Conservation (phyloP, 2,888 invertebrate species). For the Agrotis segetum region DNA sequence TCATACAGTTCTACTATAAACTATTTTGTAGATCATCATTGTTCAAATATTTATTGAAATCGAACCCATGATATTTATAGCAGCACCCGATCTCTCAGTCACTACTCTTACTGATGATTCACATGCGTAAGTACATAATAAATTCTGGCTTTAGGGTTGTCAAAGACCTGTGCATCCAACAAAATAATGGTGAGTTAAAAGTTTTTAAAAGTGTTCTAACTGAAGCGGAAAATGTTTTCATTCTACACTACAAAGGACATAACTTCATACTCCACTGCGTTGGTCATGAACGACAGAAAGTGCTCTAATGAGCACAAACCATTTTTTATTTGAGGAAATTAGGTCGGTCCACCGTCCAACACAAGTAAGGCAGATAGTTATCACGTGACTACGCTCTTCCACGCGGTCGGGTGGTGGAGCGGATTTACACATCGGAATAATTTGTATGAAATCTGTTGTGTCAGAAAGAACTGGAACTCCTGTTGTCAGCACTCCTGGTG, state of each 20-base stretch:
- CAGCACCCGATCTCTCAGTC: too few species aligned
- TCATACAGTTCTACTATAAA: too few species aligned
- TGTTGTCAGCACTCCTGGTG: too few species aligned
- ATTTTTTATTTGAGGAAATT: constrained; percentile 16
- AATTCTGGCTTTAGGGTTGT: background rate
- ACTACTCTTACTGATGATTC: background rate
- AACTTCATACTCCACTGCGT: constrained; percentile 19
- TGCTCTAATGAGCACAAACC: constrained; percentile 10
- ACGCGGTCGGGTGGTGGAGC: too few species aligned
- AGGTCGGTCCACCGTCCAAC: background rate
- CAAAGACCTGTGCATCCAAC: background rate
- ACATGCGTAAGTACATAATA: background rate
- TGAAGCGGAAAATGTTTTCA: constrained; percentile 18
- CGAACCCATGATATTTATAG: too few species aligned
- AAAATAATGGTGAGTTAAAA: constrained; percentile 22
- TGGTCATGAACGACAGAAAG: constrained; percentile 21
- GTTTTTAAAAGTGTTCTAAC: constrained; percentile 21
- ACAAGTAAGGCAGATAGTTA: too few species aligned
- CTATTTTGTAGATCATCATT: too few species aligned
- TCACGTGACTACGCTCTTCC: too few species aligned
- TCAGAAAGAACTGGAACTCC: too few species aligned
- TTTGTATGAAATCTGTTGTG: too few species aligned
- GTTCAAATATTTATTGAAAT: too few species aligned
- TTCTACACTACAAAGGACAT: constrained; percentile 26
- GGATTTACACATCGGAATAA: too few species aligned